Conservation (phyloP, 2,113 vertebrate genomes). For the Hippocampus guttulatus region DNA sequence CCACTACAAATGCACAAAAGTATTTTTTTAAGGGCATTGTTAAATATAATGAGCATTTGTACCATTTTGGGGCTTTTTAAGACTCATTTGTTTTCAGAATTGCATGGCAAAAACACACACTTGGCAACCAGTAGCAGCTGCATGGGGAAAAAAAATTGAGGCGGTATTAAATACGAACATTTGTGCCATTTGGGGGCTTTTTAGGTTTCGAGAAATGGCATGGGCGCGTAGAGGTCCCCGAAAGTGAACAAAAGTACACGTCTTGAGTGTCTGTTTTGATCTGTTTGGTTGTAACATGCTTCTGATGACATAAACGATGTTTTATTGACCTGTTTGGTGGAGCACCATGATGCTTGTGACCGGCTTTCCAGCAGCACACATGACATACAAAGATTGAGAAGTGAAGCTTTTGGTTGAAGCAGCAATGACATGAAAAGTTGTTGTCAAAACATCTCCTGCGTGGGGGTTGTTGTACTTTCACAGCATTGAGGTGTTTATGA, state of each 20-base stretch:
- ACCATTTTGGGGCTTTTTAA: not conserved
- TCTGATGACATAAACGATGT: not conserved
- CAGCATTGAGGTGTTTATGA: slow-evolving; percentile 3
- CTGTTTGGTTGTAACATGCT: not conserved
- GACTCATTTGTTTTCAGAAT: not conserved
- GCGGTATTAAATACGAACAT: not conserved
- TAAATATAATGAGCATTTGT: not conserved
- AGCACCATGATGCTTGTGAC: not conserved
- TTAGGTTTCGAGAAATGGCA: not conserved
- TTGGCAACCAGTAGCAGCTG: too few species aligned
- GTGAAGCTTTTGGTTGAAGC: not conserved
- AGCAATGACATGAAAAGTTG: not conserved
- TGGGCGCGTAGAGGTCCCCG: not conserved
- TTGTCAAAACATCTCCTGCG: not conserved
- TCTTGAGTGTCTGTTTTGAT: not conserved
- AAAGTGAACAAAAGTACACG: not conserved
- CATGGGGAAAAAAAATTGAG: not conserved
- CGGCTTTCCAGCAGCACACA: not conserved
- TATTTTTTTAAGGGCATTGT: not conserved
- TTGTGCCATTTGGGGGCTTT: not conserved
- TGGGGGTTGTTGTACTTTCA: not conserved
- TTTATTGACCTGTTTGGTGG: slow-evolving; percentile 1
- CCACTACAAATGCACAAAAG: too few species aligned
- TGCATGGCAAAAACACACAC: not conserved
- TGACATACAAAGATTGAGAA: not conserved